Conservation (phyloP, 2,113 vertebrate species). For the Eretmochelys imbricata region DNA sequence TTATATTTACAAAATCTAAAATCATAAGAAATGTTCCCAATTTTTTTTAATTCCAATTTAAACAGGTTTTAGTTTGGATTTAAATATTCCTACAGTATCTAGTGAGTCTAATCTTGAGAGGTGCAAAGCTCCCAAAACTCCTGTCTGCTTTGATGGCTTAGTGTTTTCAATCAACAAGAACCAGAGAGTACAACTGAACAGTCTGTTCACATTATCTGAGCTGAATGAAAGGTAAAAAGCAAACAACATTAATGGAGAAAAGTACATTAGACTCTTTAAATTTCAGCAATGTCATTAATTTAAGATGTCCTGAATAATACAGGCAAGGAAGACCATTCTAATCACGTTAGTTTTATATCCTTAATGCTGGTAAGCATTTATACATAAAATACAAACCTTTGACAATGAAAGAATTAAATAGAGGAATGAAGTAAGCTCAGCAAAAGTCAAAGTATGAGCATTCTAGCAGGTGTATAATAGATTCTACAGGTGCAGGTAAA, state of each 20-base stretch:
- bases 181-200: neutral
- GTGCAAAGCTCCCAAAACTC: neutral
- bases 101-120: neutral
- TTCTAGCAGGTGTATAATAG: neutral
- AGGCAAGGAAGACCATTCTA: neutral
- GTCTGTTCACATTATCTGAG: neutral
- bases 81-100: neutral
- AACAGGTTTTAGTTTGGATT: neutral
- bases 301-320: neutral
- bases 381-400: neutral
- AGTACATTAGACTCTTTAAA: neutral
- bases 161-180: neutral
- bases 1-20: constrained; percentile 14
- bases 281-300: neutral
- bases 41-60: constrained; percentile 8
- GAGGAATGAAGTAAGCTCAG: neutral
- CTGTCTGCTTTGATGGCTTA: neutral
- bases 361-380: neutral
- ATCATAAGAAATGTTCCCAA: neutral
- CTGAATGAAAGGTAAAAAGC: neutral
- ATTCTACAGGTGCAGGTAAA: neutral
- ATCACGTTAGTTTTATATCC: neutral
- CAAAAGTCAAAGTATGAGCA: neutral
- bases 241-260: neutral
- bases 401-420: neutral